Percentiles rank a stretch among this genome's conserved stretches.
Conservation (phyloP, 2,888 invertebrate genomes). For the Bimastos eiseni region DNA sequence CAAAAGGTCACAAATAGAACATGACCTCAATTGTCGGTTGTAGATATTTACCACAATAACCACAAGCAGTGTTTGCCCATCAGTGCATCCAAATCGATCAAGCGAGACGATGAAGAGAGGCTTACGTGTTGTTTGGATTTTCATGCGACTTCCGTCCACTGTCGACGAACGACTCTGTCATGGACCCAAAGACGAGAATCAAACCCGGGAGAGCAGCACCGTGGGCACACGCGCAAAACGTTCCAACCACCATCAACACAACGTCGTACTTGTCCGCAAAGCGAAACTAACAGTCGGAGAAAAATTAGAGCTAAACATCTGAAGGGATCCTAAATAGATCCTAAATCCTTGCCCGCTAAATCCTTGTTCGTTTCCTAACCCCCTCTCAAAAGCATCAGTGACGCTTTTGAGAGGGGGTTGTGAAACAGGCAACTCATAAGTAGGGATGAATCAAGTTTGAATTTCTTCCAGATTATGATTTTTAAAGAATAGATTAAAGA, state of each 20-base stretch:
- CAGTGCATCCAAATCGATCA: no score
- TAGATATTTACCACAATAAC: no score
- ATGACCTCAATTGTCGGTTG: no score
- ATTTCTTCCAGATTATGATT: no score
- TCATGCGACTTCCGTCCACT: not conserved
- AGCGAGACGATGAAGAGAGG: not conserved
- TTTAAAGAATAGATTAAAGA: no score
- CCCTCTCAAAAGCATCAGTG: no score
- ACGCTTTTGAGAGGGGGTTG: no score
- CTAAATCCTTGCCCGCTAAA: not conserved
- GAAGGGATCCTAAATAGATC: not conserved
- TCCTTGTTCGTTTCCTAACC: no score
- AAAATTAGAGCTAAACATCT: not conserved
- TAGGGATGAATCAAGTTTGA: no score
- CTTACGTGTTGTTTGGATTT: not conserved
- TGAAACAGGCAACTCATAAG: no score
- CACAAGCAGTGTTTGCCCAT: no score
- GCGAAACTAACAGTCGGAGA: slow-evolving; percentile 52
- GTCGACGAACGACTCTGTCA: slow-evolving; percentile 57
- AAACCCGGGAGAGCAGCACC: slow-evolving; percentile 57
- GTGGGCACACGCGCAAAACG: slow-evolving; percentile 50
- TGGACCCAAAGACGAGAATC: slow-evolving; percentile 61
- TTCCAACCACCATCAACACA: slow-evolving; percentile 56
- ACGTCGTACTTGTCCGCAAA: slow-evolving; percentile 53
- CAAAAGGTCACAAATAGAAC: no score